These are phyloP conservation scores for Mesocentrotus franciscanus DNA, from an alignment of 53 echinoderm and acorn worm species.

Conservation along the genomic window DNA sequence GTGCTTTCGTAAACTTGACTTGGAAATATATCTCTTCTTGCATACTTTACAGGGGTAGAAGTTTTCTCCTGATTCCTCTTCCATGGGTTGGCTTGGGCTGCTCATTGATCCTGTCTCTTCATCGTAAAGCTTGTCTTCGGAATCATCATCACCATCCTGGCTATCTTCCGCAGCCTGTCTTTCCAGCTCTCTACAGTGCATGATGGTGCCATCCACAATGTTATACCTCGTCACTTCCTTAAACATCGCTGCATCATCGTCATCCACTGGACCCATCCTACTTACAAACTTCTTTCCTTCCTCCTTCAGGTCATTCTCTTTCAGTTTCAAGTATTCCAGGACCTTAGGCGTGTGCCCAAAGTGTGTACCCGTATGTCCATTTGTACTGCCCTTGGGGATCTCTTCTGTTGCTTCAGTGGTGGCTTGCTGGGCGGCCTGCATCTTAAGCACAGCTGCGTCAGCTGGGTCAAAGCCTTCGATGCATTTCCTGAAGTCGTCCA, in stretches of 20 bases:
- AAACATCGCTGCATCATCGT: conserved; percentile 62
- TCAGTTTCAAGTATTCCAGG: conserved; percentile 73
- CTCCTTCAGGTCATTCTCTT: conserved; percentile 52
- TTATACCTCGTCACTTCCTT: conserved; percentile 83
- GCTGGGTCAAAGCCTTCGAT: conserved; percentile 89
- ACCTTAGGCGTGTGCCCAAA: conserved; percentile 60
- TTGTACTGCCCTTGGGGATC: conserved; percentile 36
- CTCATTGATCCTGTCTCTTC: conserved; percentile 73
- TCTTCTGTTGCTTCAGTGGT: conserved; percentile 52
- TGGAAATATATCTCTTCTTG: conserved; percentile 84
- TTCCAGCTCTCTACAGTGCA: conserved; percentile 75
- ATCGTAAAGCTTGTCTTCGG: conserved; percentile 66
- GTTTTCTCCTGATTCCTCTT: conserved; percentile 75
- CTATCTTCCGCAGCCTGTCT: conserved; percentile 46
- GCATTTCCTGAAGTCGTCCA: conserved; percentile 98
- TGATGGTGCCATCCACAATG: conserved; percentile 83
- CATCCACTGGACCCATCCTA: conserved; percentile 40
- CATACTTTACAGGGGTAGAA: conserved; percentile 95
- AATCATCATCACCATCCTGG: conserved; percentile 56
- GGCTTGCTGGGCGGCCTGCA: conserved; percentile 45
- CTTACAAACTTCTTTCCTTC: conserved; percentile 60
- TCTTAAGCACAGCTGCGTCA: conserved; percentile 54
- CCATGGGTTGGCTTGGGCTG: conserved; percentile 73
- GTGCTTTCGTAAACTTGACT: conserved; percentile 93
- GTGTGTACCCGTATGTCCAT: conserved; percentile 58